Evolutionary conservation across 1,140 invertebrate species (phyloP).

Genomic region (Lanistes nyassanus): DNA sequence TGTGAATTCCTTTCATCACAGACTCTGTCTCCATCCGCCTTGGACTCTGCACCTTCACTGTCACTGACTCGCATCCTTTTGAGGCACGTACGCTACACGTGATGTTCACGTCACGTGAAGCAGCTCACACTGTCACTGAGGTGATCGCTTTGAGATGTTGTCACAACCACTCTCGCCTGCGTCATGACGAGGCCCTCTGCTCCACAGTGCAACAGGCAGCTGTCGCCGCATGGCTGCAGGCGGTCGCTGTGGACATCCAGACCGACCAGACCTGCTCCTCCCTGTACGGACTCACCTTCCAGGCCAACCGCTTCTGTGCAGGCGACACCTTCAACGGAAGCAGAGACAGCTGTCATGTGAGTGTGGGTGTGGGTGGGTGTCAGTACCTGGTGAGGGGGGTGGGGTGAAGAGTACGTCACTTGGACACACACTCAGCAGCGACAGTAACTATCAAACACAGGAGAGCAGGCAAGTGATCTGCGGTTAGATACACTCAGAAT

Average conservation of each 20-base stretch:
- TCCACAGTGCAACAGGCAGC: not conserved
- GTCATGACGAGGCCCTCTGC: not conserved
- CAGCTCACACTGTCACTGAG: not conserved
- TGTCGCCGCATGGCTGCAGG: not conserved
- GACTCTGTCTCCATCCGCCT: not conserved
- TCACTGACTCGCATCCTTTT: no score
- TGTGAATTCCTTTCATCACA: not conserved
- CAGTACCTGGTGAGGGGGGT: no score
- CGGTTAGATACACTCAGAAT: no score
- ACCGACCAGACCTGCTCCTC: conserved; percentile 3
- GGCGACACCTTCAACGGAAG: not conserved
- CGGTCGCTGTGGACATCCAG: not conserved
- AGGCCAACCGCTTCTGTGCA: not conserved
- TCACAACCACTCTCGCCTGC: not conserved
- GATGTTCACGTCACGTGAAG: not conserved
- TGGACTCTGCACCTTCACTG: no score
- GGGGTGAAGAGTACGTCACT: no score
- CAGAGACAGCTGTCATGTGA: not conserved
- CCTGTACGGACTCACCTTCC: not conserved
- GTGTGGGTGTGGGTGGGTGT: not conserved
- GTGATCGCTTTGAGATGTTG: not conserved
- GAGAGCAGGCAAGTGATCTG: no score
- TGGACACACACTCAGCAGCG: no score
- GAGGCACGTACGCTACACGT: no score
- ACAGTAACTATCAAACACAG: no score